A percentile compares a stretch with the other conserved stretches of the same genome.
These are phyloP conservation scores for Oncorhynchus keta DNA, from an alignment of 2,113 vertebrate species.

Conservation along the genomic window DNA sequence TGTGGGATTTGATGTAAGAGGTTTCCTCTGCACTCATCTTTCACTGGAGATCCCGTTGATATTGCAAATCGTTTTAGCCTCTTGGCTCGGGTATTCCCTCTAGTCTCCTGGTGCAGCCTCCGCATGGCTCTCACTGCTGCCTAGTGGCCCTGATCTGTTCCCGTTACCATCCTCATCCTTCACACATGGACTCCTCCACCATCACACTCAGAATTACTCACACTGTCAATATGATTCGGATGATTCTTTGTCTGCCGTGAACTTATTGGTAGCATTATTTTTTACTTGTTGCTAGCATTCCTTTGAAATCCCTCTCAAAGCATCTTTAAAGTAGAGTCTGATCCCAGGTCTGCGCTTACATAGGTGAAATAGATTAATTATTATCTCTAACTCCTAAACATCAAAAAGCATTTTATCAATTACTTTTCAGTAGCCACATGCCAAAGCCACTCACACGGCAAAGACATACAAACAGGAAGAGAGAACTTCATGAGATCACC, in stretches of 20 bases:
- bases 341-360: slow-evolving; percentile 26
- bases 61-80: slow-evolving; percentile 51
- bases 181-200: too few species aligned
- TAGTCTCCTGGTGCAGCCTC: not conserved
- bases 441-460: slow-evolving; percentile 17
- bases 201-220: too few species aligned
- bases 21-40: slow-evolving; percentile 46
- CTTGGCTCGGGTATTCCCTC: slow-evolving; percentile 28
- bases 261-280: slow-evolving; percentile 21
- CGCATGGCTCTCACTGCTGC: slow-evolving; percentile 6
- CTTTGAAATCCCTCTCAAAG: slow-evolving; percentile 40
- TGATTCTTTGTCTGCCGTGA: slow-evolving; percentile 9
- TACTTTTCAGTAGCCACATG: slow-evolving; percentile 32
- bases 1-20: slow-evolving; percentile 54
- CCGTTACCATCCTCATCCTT: too few species aligned
- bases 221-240: not conserved
- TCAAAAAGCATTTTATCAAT: slow-evolving; percentile 58
- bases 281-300: slow-evolving; percentile 34
- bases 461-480: not conserved
- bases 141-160: not conserved
- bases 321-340: slow-evolving; percentile 31
- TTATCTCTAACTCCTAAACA: slow-evolving; percentile 43
- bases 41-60: slow-evolving; percentile 49
- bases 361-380: slow-evolving; percentile 47
- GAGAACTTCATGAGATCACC: slow-evolving; percentile 43